A percentile compares a stretch with the other conserved stretches of the same genome.
phyloP scores from a whole-genome alignment of 2,797 vertebrate genomes.

The Chelidonichthys spinosus region DNA sequence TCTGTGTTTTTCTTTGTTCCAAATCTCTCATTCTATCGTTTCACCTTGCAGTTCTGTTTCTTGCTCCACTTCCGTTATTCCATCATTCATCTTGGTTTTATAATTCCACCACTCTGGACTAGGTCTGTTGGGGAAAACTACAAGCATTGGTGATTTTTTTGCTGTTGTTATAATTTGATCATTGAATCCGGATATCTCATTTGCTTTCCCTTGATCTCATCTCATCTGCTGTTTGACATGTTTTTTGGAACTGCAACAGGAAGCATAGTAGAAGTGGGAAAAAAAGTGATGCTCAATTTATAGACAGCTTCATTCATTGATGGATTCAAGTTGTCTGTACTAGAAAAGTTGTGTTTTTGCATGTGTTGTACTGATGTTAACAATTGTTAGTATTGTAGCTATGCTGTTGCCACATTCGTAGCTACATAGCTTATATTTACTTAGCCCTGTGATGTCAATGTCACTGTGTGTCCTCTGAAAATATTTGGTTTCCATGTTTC shows the following conservation, averaged over 20 bases:
- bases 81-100: neutral
- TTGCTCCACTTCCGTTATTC: neutral
- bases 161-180: neutral
- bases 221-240: neutral
- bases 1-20: slow-evolving; percentile 42
- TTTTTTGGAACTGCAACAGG: neutral
- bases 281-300: neutral
- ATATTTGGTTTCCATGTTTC: neutral
- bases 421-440: neutral
- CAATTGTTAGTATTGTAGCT: neutral
- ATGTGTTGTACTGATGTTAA: neutral
- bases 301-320: neutral
- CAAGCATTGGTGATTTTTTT: neutral
- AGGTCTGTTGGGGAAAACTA: neutral
- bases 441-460: neutral
- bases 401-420: neutral
- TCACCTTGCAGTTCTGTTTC: neutral
- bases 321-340: neutral
- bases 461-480: neutral
- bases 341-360: neutral
- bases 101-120: neutral
- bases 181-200: neutral
- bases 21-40: slow-evolving; percentile 9
- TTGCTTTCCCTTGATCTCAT: neutral
- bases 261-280: neutral